phyloP scores from a whole-genome alignment of 2,113 vertebrate genomes.

The Lasiurus borealis region DNA sequence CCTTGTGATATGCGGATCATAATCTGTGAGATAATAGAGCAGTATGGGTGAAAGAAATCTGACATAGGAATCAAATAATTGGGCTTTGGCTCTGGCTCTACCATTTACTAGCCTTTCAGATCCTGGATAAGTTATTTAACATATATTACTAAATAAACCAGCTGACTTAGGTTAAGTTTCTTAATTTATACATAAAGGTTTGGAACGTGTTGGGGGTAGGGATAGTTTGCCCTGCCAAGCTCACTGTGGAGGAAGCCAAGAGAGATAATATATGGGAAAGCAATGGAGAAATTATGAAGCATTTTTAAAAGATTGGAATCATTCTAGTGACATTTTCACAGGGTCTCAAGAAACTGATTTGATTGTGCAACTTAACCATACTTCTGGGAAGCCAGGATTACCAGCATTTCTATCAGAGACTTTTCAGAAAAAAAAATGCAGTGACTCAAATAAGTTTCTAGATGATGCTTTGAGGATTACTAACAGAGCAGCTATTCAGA shows the following conservation, averaged over 20 bases:
- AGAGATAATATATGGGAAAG: neutral
- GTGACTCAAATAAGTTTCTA: slow-evolving; percentile 48
- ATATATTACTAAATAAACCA: neutral
- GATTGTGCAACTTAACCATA: slow-evolving; percentile 17
- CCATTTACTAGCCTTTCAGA: neutral
- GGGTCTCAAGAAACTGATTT: slow-evolving; percentile 46
- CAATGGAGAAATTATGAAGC: neutral
- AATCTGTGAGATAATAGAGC: neutral
- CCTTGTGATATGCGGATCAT: neutral
- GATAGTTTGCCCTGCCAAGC: neutral
- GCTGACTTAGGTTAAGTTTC: neutral
- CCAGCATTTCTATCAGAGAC: slow-evolving; percentile 35
- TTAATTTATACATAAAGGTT: neutral
- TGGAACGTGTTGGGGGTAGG: neutral
- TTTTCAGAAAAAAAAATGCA: slow-evolving; percentile 61
- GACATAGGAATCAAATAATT: neutral
- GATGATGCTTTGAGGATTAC: slow-evolving; percentile 57
- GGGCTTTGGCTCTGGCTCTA: neutral
- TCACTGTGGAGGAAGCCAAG: neutral
- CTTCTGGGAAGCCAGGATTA: slow-evolving; percentile 25
- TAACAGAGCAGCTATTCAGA: slow-evolving; percentile 38
- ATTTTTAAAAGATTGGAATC: slow-evolving; percentile 4
- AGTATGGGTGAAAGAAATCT: neutral
- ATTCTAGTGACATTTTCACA: slow-evolving; percentile 41
- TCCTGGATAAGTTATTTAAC: neutral